A percentile compares a stretch with the other conserved stretches of the same genome.
Evolutionary conservation across 1,140 invertebrate genomes (phyloP).

Genomic region (Radopholus similis): DNA sequence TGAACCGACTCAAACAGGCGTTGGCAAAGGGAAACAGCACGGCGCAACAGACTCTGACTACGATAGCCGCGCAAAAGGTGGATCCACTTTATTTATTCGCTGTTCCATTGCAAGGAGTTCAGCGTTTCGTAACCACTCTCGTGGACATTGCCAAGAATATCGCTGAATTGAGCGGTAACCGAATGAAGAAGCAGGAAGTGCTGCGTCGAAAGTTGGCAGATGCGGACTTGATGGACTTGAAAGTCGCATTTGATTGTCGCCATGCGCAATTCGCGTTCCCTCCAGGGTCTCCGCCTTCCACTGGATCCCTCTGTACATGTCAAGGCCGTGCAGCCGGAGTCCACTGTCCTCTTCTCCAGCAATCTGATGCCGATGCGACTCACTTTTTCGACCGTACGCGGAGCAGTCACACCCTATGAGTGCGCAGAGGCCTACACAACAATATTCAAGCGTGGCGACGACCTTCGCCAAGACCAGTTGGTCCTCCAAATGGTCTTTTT

Average conservation of each 20-base stretch:
- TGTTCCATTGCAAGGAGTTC: not conserved
- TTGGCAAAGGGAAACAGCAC: conserved; percentile 29
- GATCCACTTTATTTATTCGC: not conserved
- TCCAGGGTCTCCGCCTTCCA: conserved; percentile 31
- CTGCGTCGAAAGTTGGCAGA: conserved; percentile 54
- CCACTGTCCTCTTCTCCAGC: conserved; percentile 89
- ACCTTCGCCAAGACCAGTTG: conserved; percentile 88
- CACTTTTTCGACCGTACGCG: conserved; percentile 74
- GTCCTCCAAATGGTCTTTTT: conserved; percentile 88
- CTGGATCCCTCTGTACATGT: conserved; percentile 69
- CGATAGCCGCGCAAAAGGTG: conserved; percentile 32
- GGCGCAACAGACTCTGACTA: conserved; percentile 28
- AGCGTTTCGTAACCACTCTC: conserved; percentile 34
- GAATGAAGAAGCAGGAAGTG: conserved; percentile 74
- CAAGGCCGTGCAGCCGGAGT: conserved; percentile 78
- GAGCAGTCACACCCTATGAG: conserved; percentile 31
- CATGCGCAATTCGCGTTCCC: conserved; percentile 6
- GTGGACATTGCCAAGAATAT: conserved; percentile 32
- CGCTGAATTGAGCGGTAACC: conserved; percentile 69
- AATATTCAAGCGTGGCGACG: conserved; percentile 97
- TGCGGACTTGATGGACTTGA: conserved; percentile 84
- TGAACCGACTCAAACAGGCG: conserved; percentile 28
- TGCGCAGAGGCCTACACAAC: conserved; percentile 66
- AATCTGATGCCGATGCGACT: conserved; percentile 93
- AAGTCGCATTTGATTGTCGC: conserved; percentile 62